Evolutionary conservation across 2,797 vertebrate species (phyloP).

Genomic region (Dallia pectoralis): DNA sequence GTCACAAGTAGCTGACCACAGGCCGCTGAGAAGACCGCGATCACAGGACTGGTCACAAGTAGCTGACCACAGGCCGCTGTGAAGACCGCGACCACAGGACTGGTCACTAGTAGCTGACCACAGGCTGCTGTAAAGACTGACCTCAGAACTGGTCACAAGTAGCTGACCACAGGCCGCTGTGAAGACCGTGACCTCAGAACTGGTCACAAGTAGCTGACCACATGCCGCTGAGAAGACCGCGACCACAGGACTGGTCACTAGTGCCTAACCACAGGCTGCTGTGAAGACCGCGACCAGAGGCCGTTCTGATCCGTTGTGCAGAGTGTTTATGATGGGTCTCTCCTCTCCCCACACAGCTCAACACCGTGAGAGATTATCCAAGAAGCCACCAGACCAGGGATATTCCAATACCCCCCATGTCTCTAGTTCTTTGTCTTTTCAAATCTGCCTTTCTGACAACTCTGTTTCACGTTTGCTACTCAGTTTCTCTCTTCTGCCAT

Average conservation of each 20-base stretch:
- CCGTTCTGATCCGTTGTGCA: conserved; percentile 36
- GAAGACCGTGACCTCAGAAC: too few relatives aligned
- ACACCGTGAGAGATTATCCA: conserved; percentile 71
- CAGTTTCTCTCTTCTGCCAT: conserved; percentile 25
- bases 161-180: conserved; percentile 7
- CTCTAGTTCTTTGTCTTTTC: conserved; percentile 22
- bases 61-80: conserved; percentile 7
- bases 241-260: too few relatives aligned
- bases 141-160: conserved; percentile 44
- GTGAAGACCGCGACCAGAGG: too few relatives aligned
- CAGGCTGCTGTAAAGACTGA: conserved; percentile 27
- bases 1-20: too few relatives aligned
- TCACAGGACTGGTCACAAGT: conserved; percentile 44
- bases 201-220: too few relatives aligned
- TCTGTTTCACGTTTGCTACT: conserved; percentile 13
- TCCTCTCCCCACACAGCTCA: conserved; percentile 49
- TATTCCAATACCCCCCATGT: conserved; percentile 64
- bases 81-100: too few relatives aligned
- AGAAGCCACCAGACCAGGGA: conserved; percentile 64
- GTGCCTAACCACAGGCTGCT: too few relatives aligned
- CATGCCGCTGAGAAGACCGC: too few relatives aligned
- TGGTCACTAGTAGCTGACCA: too few relatives aligned
- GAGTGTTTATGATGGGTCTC: conserved; percentile 46
- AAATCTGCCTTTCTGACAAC: conserved; percentile 1
- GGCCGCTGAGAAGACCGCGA: conserved; percentile 30